Conservation (phyloP, 2,113 vertebrate genomes). For the Ictalurus punctatus region DNA sequence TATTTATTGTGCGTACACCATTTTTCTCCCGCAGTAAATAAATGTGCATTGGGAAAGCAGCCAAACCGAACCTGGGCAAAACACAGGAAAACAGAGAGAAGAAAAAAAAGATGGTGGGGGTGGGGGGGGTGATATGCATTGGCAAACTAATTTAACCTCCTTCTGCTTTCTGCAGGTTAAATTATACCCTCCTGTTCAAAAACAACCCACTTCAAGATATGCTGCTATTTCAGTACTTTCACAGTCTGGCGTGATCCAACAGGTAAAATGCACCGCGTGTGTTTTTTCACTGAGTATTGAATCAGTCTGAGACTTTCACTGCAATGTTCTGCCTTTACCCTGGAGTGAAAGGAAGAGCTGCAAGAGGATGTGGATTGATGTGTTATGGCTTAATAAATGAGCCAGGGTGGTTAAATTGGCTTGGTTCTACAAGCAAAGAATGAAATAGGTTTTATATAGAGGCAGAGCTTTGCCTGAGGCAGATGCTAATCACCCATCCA, state of each 20-base stretch:
- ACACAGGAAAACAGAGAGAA: not conserved
- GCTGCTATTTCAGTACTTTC: not conserved
- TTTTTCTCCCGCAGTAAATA: conserved; percentile 3
- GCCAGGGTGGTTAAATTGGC: not conserved
- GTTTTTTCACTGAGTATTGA: conserved; percentile 6
- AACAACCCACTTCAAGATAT: not conserved
- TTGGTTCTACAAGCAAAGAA: conserved; percentile 4
- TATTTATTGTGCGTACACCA: conserved; percentile 15
- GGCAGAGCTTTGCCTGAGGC: not conserved
- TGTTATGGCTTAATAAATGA: conserved; percentile 17
- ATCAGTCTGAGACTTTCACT: not conserved
- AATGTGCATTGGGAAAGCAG: conserved; percentile 6
- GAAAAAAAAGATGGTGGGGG: not conserved
- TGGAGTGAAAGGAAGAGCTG: not conserved
- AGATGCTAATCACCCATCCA: not conserved
- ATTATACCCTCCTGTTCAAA: conserved; percentile 13
- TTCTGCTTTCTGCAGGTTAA: conserved; percentile 16
- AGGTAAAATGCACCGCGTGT: not conserved
- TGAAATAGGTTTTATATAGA: conserved; percentile 14
- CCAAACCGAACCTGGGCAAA: not conserved
- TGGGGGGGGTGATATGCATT: not conserved
- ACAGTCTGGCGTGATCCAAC: not conserved
- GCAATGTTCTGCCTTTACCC: conserved; percentile 26
- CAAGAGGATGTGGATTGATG: conserved; percentile 9
- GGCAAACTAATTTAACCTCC: not conserved